Evolutionary conservation across 2,888 invertebrate species (phyloP), one percentile per base, ranked within the genome.

Genomic region (Calameuta pallipes): DNA sequence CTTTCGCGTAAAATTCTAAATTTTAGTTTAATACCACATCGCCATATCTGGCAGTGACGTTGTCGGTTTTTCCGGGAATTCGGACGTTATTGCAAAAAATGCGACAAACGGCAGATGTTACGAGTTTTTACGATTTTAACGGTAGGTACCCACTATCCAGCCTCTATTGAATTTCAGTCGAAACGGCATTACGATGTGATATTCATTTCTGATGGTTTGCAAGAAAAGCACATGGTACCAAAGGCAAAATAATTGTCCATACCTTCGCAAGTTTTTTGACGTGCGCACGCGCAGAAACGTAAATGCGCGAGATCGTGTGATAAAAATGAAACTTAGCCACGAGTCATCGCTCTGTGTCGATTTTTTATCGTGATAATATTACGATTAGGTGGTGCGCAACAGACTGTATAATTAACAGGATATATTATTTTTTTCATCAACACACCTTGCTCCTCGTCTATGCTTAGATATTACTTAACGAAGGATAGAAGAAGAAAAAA

Each of bases 11-110:
- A 82, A 86, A 82, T 84, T 86, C 85, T 82, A 84, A 84, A 85
- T 88, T 86, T 85, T 83, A 83, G 84, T 87, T 86, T 85, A 87
- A 88, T 87, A 87, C 87, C 87, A 85, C 86, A 82, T 80, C 83
- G 82, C 87, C 86, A 85, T 87, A 87, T 88, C 87, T 84, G 84
- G 85, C 86, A 84, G 85, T 85, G 86, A 85, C 82, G 41, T 41
- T 41, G 41, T 41, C 41, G 82, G 81, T 87, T 87, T 88, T 87
- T 87, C 84, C 81, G 12, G 79, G 81, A 82, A 83, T 85, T 83
- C 87, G 82, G 84, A 86, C 88, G 89, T 90, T 90, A 90, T 90
- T 90, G 87, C 89, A 90, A 90, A 90, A 90, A 90, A 80, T 84
- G 84, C 85, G 85, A 85, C 85, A 87, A 86, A 87, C 88, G 85